Conservation (phyloP, 2,113 vertebrate genomes). For the Microcebus ravelobensis region DNA sequence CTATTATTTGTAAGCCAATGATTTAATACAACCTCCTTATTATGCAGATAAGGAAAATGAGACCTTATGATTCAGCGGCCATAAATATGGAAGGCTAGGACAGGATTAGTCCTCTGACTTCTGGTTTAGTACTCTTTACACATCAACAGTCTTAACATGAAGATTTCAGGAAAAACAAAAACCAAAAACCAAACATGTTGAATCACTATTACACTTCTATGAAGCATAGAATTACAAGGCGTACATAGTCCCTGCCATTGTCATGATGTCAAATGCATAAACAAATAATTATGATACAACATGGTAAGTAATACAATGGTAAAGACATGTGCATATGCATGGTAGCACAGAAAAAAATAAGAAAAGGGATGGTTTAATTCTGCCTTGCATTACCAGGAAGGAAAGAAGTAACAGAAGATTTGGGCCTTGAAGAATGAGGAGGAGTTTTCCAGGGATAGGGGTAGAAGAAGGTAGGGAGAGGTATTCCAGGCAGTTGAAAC, state of each 20-base stretch:
- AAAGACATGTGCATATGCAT: background rate
- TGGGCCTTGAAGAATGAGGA: background rate
- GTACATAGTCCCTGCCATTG: background rate
- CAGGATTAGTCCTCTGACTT: background rate
- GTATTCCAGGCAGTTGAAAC: background rate
- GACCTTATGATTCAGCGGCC: background rate
- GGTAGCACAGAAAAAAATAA: background rate
- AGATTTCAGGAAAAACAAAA: background rate
- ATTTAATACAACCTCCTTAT: background rate
- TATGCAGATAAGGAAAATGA: conserved; percentile 14
- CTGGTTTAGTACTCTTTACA: background rate
- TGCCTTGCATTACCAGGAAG: background rate
- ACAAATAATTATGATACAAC: background rate
- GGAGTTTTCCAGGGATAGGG: background rate
- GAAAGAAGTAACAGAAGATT: background rate
- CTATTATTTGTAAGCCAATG: background rate
- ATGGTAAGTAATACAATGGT: background rate
- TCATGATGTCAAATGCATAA: background rate
- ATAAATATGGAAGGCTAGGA: background rate
- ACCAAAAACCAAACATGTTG: background rate
- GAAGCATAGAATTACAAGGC: background rate
- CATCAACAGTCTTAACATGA: background rate
- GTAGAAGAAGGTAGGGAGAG: background rate
- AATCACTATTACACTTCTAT: background rate
- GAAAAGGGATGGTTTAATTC: background rate